A percentile compares a stretch with the other conserved stretches of the same genome.
These are phyloP conservation scores for Dendrolimus punctatus DNA, from an alignment of 1,140 invertebrate species.

Conservation along the genomic window DNA sequence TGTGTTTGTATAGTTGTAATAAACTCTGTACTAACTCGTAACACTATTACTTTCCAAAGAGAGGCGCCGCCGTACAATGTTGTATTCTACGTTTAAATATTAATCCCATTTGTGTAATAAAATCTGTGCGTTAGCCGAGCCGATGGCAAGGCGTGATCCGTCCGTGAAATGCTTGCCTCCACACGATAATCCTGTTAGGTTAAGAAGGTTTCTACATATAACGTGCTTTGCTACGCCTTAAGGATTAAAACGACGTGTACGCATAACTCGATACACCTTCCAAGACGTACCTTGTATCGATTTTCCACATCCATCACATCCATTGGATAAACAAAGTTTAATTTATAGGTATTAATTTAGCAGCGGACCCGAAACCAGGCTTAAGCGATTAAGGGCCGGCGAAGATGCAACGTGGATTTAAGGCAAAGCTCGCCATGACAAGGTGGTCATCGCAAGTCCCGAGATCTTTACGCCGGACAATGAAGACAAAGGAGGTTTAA, in stretches of 20 bases:
- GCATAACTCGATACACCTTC: constrained; percentile 45
- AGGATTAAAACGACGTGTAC: constrained; percentile 72
- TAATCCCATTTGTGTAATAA: constrained; percentile 71
- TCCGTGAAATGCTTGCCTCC: constrained; percentile 71
- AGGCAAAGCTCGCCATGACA: constrained; percentile 56
- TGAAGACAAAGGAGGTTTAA: constrained; percentile 63
- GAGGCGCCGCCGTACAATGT: no score
- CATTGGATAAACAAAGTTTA: constrained; percentile 19
- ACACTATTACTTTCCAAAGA: no score
- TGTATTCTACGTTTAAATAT: constrained; percentile 42
- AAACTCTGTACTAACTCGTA: no score
- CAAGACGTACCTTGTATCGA: constrained; percentile 13
- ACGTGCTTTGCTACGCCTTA: constrained; percentile 76
- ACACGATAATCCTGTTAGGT: constrained; percentile 79
- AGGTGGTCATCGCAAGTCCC: constrained; percentile 65
- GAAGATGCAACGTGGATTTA: constrained; percentile 64
- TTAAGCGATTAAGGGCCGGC: constrained; percentile 57
- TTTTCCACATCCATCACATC: constrained; percentile 6
- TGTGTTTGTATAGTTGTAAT: no score
- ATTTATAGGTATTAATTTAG: constrained; percentile 61
- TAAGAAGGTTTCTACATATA: constrained; percentile 80
- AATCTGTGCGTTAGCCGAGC: constrained; percentile 65
- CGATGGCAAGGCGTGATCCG: constrained; percentile 62
- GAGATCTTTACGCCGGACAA: constrained; percentile 52
- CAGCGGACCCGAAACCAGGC: constrained; percentile 33